Conservation (phyloP, 2,797 vertebrate species). For the Garrulus glandarius region DNA sequence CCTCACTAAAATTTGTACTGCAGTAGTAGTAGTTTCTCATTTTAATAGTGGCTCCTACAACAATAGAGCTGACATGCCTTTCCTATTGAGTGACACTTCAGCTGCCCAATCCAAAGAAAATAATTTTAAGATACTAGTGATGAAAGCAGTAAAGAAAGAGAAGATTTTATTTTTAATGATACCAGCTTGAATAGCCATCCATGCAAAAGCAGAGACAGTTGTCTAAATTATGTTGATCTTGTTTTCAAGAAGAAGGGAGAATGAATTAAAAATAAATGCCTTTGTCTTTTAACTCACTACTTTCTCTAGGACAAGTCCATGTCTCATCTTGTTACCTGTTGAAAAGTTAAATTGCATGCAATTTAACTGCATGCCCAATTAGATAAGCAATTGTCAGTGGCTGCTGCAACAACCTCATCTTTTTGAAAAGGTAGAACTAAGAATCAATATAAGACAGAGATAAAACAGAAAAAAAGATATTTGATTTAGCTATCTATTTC, state of each 20-base stretch:
- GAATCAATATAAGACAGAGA: neutral
- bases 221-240: neutral
- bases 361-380: constrained; percentile 1
- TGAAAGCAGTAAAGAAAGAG: neutral
- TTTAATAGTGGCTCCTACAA: neutral
- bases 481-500: neutral
- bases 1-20: neutral
- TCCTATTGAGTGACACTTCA: neutral
- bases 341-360: constrained; percentile 21
- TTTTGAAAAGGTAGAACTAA: neutral
- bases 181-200: neutral
- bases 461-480: neutral
- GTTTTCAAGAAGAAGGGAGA: neutral
- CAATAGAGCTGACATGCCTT: neutral
- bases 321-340: neutral
- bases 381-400: constrained; percentile 14
- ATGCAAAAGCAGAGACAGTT: neutral
- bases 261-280: neutral
- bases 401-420: neutral
- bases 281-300: neutral
- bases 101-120: neutral
- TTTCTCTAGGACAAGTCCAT: neutral
- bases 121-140: neutral
- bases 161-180: neutral
- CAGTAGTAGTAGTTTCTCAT: neutral